phyloP scores from a whole-genome alignment of 1,140 invertebrate genomes.

The Neoseiulus cucumeris region DNA sequence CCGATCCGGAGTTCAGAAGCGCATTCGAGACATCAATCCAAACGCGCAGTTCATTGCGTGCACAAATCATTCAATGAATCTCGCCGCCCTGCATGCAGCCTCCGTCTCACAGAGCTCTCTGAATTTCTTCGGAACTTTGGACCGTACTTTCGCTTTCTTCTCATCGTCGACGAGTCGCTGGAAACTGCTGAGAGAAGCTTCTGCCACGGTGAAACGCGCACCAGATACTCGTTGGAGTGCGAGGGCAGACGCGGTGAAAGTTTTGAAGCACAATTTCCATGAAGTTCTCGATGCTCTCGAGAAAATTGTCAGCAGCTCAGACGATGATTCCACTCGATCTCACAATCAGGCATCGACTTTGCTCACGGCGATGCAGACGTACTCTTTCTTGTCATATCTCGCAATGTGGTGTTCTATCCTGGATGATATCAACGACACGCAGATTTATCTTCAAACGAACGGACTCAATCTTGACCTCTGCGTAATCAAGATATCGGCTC shows the following conservation, averaged over 20 bases:
- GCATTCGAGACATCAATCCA: neutral
- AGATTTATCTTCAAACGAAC: neutral
- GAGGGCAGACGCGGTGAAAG: neutral
- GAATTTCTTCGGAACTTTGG: neutral
- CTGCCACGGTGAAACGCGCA: neutral
- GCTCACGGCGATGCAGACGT: neutral
- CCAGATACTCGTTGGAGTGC: neutral
- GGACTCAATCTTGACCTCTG: too few relatives aligned
- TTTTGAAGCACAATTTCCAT: neutral
- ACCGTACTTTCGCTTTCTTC: neutral
- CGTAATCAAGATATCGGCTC: too few relatives aligned
- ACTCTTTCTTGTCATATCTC: neutral
- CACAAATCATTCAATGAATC: slow-evolving; percentile 1
- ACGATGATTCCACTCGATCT: too few relatives aligned
- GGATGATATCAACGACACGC: neutral
- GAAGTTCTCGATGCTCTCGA: neutral
- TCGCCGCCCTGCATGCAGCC: neutral
- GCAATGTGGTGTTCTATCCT: neutral
- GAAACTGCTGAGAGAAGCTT: neutral
- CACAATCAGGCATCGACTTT: too few relatives aligned
- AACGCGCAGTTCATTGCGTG: neutral
- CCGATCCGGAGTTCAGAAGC: neutral
- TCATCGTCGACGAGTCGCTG: neutral
- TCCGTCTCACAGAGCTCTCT: too few relatives aligned
- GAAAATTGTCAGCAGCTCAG: neutral